These are phyloP conservation scores for Penaeus indicus DNA, from an alignment of 1,140 invertebrate genomes.

Conservation along the genomic window DNA sequence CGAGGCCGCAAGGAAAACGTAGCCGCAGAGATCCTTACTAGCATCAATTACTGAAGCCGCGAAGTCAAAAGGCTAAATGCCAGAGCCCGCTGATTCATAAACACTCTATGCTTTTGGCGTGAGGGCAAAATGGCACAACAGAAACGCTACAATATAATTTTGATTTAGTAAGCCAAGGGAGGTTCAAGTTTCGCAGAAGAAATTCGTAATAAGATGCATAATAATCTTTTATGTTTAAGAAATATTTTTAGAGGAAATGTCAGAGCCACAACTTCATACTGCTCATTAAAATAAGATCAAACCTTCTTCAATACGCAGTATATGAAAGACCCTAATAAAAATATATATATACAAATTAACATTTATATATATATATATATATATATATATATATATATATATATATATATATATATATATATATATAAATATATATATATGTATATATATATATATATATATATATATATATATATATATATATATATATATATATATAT, in stretches of 20 bases:
- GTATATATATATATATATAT: background rate
- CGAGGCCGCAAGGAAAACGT: too few relatives aligned
- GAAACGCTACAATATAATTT: background rate
- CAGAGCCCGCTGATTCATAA: background rate
- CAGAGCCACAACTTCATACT: too few relatives aligned
- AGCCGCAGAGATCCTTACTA: background rate
- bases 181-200: background rate
- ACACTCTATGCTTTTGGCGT: background rate
- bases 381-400: too few relatives aligned
- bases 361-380: background rate
- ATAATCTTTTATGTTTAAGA: too few relatives aligned
- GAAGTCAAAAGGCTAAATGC: background rate
- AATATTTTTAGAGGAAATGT: too few relatives aligned
- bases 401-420: too few relatives aligned
- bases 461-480: background rate
- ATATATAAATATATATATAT: too few relatives aligned
- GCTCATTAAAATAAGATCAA: background rate
- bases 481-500: too few relatives aligned
- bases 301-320: too few relatives aligned
- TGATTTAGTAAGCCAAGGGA: background rate
- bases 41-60: background rate
- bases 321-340: background rate
- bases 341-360: background rate
- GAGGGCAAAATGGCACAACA: background rate
- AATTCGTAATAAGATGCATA: background rate